Percentiles rank a stretch among this genome's conserved stretches.
phyloP scores from a whole-genome alignment of 1,140 invertebrate genomes.

The Penaeus vannamei region DNA sequence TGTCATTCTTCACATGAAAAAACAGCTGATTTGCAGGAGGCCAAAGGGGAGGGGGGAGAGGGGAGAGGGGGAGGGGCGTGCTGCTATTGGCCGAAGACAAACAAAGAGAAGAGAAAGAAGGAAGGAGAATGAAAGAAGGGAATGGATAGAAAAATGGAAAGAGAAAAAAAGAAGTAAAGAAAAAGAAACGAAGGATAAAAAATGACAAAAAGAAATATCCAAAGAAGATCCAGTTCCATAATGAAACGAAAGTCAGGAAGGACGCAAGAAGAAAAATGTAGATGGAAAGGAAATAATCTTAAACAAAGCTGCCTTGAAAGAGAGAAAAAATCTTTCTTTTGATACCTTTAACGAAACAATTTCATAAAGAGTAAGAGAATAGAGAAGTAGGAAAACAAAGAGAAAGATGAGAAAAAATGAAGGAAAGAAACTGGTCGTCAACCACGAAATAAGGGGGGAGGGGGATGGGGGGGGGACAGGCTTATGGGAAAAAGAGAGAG shows the following conservation, averaged over 20 bases:
- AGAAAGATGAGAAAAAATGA: background rate
- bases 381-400: background rate
- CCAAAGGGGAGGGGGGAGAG: too few species aligned
- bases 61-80: too few species aligned
- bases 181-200: background rate
- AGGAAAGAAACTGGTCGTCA: background rate
- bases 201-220: background rate
- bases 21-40: too few species aligned
- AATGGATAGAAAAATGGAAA: background rate
- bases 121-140: background rate
- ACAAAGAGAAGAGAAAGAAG: too few species aligned
- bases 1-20: too few species aligned
- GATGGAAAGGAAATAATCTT: background rate
- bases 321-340: too few species aligned
- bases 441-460: background rate
- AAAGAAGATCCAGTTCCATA: background rate
- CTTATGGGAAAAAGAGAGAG: background rate
- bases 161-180: background rate
- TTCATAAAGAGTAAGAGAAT: background rate
- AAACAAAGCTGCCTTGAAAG: background rate
- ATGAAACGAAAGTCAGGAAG: too few species aligned
- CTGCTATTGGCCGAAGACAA: too few species aligned
- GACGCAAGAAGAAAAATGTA: too few species aligned
- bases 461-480: background rate
- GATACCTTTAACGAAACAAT: too few species aligned